Evolutionary conservation across 1,140 invertebrate genomes (phyloP).

Genomic region (Drosophila ananassae): DNA sequence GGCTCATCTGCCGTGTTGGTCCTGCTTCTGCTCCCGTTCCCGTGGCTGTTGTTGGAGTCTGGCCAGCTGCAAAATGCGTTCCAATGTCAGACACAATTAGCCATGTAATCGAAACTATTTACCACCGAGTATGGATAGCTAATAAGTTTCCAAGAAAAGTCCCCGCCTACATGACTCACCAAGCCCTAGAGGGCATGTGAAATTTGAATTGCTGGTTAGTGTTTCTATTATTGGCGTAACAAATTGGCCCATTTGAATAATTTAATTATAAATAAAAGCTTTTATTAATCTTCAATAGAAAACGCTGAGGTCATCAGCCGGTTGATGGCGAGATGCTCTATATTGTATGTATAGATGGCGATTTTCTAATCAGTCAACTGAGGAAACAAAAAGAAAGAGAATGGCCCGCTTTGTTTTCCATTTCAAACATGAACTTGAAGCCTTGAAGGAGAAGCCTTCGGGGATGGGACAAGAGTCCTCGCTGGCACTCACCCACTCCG

Average conservation of each 20-base stretch:
- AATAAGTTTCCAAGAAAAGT: slow-evolving; percentile 3
- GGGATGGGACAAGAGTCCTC: slow-evolving; percentile 20
- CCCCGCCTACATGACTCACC: neutral
- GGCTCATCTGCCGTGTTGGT: slow-evolving; percentile 5
- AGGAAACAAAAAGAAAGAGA: slow-evolving; percentile 18
- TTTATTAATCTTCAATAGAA: neutral
- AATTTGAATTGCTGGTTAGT: too few relatives aligned
- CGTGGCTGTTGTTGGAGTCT: slow-evolving; percentile 30
- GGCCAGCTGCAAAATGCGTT: slow-evolving; percentile 48
- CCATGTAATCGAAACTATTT: slow-evolving; percentile 40
- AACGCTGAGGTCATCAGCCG: slow-evolving; percentile 3
- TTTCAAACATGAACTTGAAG: slow-evolving; percentile 12
- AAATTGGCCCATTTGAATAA: slow-evolving; percentile 6
- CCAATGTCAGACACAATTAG: slow-evolving; percentile 31
- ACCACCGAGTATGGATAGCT: slow-evolving; percentile 20
- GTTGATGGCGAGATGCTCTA: neutral
- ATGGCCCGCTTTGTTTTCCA: slow-evolving; percentile 9
- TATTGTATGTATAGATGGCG: neutral
- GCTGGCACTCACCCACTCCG: slow-evolving; percentile 29
- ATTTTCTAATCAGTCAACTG: slow-evolving; percentile 40
- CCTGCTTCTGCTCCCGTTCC: neutral
- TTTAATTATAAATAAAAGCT: neutral
- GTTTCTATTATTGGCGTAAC: slow-evolving; percentile 7
- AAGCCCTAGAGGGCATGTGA: slow-evolving; percentile 15
- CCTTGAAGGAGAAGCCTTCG: slow-evolving; percentile 14